Conservation (phyloP, 2,888 invertebrate genomes). For the Clivina fossor region DNA sequence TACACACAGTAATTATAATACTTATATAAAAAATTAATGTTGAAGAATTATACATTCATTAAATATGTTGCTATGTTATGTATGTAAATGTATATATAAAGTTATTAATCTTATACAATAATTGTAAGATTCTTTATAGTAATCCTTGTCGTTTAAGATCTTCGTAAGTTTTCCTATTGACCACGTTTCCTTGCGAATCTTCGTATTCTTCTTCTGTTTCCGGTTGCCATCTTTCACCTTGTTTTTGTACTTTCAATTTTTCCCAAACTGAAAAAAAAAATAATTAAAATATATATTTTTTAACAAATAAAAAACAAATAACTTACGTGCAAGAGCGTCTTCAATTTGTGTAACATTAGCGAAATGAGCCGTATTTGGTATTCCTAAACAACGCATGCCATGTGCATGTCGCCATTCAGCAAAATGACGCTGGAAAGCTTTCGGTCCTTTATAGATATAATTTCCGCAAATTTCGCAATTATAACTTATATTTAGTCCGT, state of each 20-base stretch:
- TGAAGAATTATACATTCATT: slow-evolving; percentile 15
- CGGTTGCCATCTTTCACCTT: slow-evolving; percentile 93
- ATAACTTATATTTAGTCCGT: slow-evolving; percentile 98
- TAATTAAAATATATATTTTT: slow-evolving; percentile 1
- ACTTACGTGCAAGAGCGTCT: slow-evolving; percentile 89
- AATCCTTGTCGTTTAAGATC: slow-evolving; percentile 98
- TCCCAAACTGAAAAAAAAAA: slow-evolving; percentile 81
- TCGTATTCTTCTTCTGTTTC: slow-evolving; percentile 99
- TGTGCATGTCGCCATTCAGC: slow-evolving; percentile 89
- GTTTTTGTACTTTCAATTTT: slow-evolving; percentile 93
- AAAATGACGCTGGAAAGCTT: slow-evolving; percentile 99
- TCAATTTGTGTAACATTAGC: slow-evolving; percentile 99
- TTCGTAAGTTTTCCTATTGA: slow-evolving; percentile 96
- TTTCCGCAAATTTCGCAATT: slow-evolving; percentile 99
- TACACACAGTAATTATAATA: slow-evolving; percentile 8
- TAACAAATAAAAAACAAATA: slow-evolving; percentile 27
- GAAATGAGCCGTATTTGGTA: slow-evolving; percentile 99
- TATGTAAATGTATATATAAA: slow-evolving; percentile 17
- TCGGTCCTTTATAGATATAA: slow-evolving; percentile 97
- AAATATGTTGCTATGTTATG: slow-evolving; percentile 14
- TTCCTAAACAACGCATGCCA: slow-evolving; percentile 98
- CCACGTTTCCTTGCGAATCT: slow-evolving; percentile 97
- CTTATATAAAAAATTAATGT: no score
- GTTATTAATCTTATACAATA: slow-evolving; percentile 8
- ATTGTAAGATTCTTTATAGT: slow-evolving; percentile 60